Conservation (phyloP, 2,113 vertebrate species). For the Cheirogaleus medius region DNA sequence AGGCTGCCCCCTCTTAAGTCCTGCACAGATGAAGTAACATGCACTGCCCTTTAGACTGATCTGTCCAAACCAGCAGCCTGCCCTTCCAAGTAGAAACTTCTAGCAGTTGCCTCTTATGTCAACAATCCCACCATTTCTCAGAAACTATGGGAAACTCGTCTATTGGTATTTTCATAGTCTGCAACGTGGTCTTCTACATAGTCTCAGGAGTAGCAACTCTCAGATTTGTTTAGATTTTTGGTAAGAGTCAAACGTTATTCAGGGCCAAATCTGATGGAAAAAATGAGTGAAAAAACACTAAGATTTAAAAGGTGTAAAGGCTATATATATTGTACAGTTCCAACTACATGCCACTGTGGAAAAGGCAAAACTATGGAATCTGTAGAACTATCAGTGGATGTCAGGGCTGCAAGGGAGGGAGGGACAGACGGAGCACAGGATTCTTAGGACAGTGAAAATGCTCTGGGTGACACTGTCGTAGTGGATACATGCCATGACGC, state of each 20-base stretch:
- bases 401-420: not conserved
- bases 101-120: accelerated
- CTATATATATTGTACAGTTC: not conserved
- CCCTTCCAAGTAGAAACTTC: not conserved
- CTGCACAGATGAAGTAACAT: accelerated
- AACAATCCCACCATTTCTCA: not conserved
- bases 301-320: not conserved
- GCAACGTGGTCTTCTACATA: not conserved
- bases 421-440: not conserved
- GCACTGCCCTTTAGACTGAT: too few species aligned
- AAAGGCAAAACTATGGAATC: not conserved
- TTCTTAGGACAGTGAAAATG: not conserved
- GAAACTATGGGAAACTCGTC: too few species aligned
- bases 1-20: not conserved
- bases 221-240: not conserved
- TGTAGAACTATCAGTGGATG: not conserved
- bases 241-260: not conserved
- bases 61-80: not conserved
- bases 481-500: not conserved
- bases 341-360: not conserved
- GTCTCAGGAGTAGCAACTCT: not conserved
- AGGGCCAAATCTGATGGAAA: not conserved
- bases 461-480: not conserved
- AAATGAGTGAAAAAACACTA: not conserved
- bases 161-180: not conserved